Evolutionary conservation across 2,113 vertebrate genomes (phyloP).

Genomic region (Dissostichus mawsoni): DNA sequence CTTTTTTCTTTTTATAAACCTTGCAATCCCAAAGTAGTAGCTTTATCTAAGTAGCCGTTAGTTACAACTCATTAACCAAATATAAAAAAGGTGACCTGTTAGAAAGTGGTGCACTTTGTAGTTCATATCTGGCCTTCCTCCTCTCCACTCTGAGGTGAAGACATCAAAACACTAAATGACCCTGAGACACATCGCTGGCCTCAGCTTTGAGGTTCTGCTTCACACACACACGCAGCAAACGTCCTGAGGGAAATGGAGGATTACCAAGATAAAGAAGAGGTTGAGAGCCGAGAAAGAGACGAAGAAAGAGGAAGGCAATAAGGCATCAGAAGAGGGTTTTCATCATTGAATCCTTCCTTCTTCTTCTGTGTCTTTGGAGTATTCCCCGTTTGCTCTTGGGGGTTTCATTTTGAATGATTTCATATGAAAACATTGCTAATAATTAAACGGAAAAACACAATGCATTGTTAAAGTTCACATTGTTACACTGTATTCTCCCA

Average conservation of each 20-base stretch:
- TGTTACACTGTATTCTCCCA: slow-evolving; percentile 13
- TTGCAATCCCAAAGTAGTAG: background rate
- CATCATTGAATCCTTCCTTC: slow-evolving; percentile 26
- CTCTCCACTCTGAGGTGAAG: slow-evolving; percentile 32
- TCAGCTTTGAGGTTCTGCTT: slow-evolving; percentile 44
- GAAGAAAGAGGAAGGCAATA: slow-evolving; percentile 6
- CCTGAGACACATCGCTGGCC: slow-evolving; percentile 11
- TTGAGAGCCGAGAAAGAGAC: background rate
- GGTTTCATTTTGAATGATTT: slow-evolving; percentile 9
- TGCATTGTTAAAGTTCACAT: slow-evolving; percentile 18
- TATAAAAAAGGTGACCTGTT: background rate
- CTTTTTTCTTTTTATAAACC: background rate
- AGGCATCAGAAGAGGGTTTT: background rate
- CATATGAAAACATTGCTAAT: background rate
- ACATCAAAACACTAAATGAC: slow-evolving; percentile 54
- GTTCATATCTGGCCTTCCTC: slow-evolving; percentile 1
- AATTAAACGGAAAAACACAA: slow-evolving; percentile 10
- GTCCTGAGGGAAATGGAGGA: slow-evolving; percentile 1
- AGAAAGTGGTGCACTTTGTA: background rate
- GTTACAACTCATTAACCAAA: background rate
- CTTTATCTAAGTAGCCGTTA: background rate
- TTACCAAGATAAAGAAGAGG: slow-evolving; percentile 30
- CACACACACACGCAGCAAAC: slow-evolving; percentile 10
- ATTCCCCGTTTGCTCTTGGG: background rate
- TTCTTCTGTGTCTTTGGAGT: slow-evolving; percentile 16